Base-by-base conservation (phyloP, 2,888 invertebrate genomes). In the Zele albiditarsus region DNA sequence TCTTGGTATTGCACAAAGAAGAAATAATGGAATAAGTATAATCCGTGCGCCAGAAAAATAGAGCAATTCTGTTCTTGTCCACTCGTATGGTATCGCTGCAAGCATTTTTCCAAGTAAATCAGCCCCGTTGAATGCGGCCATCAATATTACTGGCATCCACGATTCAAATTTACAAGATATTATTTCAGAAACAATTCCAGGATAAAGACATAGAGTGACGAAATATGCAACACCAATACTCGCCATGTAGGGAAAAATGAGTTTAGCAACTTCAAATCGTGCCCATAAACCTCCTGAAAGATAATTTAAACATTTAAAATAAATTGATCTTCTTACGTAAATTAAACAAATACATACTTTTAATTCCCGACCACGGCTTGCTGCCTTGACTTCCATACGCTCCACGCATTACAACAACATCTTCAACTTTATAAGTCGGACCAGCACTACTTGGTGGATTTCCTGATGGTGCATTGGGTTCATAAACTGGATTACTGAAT, bases 91-190 rank as follows among this genome's bases (percentile, higher is more conserved):
- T 82, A 95, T 92, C 5, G 95, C 94, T 1, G 96, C 95, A 70
- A 96, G 90, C 89, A 96, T 94, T 91, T 95, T 95, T 80, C 97
- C 97, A 78, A 96, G 90, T 20, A 97, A 93, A 90, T 97, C 97
- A 68, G 95, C 95, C 3, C 94, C 92, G 84, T 97, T 97, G 87
- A 97, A 97, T 12, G 95, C 92, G 0, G 96, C 94, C 96, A 97
- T 97, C 75, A 97, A 91, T 58, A 97, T 90, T 38, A 97, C 96
- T 0, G 97, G 97, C 95, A 97, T 96, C 97, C 97, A 97, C 1
- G 94, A 93, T 20, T 94, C 94, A 57, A 96, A 92, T 28, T 92
- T 92, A 85, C 97, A 97, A 75, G 96, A 96, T 16, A 94, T 92
- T 33, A 97, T 94, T 88, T 97, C 97, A 0, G 97, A 96, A 73